Percentiles rank a stretch among this genome's conserved stretches.
Conservation (phyloP, 2,113 vertebrate species). For the Electrona antarctica region DNA sequence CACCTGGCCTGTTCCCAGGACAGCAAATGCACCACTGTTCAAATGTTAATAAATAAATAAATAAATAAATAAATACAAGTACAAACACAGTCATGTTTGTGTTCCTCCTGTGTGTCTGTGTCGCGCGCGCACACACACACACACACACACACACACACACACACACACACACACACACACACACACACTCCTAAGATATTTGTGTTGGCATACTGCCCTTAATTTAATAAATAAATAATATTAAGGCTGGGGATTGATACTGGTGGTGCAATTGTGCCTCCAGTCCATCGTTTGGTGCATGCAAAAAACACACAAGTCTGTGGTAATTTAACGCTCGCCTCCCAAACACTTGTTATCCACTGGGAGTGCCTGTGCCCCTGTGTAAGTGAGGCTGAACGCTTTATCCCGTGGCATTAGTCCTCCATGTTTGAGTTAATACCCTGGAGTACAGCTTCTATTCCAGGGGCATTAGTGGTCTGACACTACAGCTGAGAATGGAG, state of each 20-base stretch:
- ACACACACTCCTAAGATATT: slow-evolving; percentile 11
- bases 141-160: too few relatives aligned
- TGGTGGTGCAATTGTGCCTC: slow-evolving; percentile 35
- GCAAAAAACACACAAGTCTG: slow-evolving; percentile 35
- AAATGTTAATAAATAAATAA: slow-evolving; percentile 2
- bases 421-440: slow-evolving; percentile 80
- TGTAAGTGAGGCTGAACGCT: slow-evolving; percentile 74
- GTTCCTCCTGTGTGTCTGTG: too few relatives aligned
- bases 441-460: slow-evolving; percentile 71
- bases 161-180: too few relatives aligned
- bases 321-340: slow-evolving; percentile 69
- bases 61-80: too few relatives aligned
- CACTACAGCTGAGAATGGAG: slow-evolving; percentile 60
- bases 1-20: slow-evolving; percentile 6
- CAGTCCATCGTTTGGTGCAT: slow-evolving; percentile 54
- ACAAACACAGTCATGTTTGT: too few relatives aligned
- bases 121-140: too few relatives aligned
- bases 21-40: neutral
- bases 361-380: slow-evolving; percentile 66
- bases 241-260: slow-evolving; percentile 14
- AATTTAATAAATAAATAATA: slow-evolving; percentile 16
- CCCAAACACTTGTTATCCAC: slow-evolving; percentile 63
- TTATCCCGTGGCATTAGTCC: slow-evolving; percentile 74
- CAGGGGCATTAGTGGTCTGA: slow-evolving; percentile 72
- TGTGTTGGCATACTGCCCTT: slow-evolving; percentile 42